Percentiles rank a stretch among this genome's conserved stretches.
Conservation (phyloP, 2,797 vertebrate species). For the Merluccius polli region DNA sequence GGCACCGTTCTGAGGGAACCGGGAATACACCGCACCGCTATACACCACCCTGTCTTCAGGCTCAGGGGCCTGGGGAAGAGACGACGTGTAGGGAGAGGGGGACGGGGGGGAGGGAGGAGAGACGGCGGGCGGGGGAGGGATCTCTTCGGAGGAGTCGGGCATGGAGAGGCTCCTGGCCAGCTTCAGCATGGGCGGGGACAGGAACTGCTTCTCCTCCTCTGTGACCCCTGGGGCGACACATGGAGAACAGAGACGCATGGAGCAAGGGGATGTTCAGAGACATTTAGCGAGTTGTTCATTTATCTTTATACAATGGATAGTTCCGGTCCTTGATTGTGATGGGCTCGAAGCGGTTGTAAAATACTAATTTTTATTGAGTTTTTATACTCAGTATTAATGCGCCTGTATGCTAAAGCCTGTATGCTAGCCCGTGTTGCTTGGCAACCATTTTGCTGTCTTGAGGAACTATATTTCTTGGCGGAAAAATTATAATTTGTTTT, state of each 20-base stretch:
- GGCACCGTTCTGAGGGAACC: slow-evolving; percentile 50
- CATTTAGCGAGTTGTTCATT: too few relatives aligned
- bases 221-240: slow-evolving; percentile 73
- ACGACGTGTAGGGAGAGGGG: slow-evolving; percentile 75
- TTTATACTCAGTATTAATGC: too few relatives aligned
- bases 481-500: too few relatives aligned
- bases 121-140: slow-evolving; percentile 84
- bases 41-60: slow-evolving; percentile 40
- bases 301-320: too few relatives aligned
- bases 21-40: not conserved
- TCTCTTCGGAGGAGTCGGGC: slow-evolving; percentile 90
- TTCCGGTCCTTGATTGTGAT: too few relatives aligned
- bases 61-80: slow-evolving; percentile 60
- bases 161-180: slow-evolving; percentile 90
- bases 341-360: too few relatives aligned
- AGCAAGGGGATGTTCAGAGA: not conserved
- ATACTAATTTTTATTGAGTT: too few relatives aligned
- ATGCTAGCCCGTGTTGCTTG: too few relatives aligned
- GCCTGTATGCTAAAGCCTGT: too few relatives aligned
- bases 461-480: too few relatives aligned
- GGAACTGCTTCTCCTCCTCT: slow-evolving; percentile 86
- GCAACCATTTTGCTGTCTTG: too few relatives aligned
- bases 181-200: slow-evolving; percentile 88
- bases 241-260: not conserved
- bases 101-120: slow-evolving; percentile 85